Evolutionary conservation across 2,113 vertebrate genomes (phyloP), one percentile per base, ranked within the genome.

Genomic region (Hucho hucho): DNA sequence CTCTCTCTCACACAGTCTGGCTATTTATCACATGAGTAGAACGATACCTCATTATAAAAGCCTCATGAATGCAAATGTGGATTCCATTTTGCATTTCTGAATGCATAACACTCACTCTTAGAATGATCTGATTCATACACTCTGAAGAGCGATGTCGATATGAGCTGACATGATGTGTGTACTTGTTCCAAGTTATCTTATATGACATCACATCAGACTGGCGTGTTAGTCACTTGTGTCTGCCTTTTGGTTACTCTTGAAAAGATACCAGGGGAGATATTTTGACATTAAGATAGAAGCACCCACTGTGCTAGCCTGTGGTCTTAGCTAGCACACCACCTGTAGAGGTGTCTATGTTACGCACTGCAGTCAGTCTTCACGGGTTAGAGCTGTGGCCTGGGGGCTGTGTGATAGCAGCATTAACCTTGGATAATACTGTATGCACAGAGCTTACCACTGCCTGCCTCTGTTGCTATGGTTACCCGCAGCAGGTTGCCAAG

Each of bases 401-500:
- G 1, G n/a, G 4, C 58, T 61, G 18, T 22, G 58, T 22, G 28
- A 53, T 85, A 59, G 37, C 69, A 58, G 25, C 12, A 32, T 67
- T 28, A 64, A 32, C 71, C 72, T 69, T 69, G 73, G 66, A 69
- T 79, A 67, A 67, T 80, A 70, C 43, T 79, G 75, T 75, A 59
- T 82, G 70, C 59, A 28, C 24, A 14, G 20, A 46, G 64, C 78
- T 84, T 69, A 83, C 69, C 28, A 56, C 82, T 89, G 91, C 80
- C 67, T 69, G 20, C 22, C 32, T 69, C 91, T 97, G 97, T 99
- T 98, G 94, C 96, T 93, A 95, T 98, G 97, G 95, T 94, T 94
- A 95, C 95, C 91, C 92, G 77, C 94, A 98, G 97, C 90, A 93
- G 83, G 92, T 95, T 97, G 89, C 96, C 96, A 74, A 99, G 97